phyloP scores from a whole-genome alignment of 2,797 vertebrate genomes.

The Aphelocoma californica region DNA sequence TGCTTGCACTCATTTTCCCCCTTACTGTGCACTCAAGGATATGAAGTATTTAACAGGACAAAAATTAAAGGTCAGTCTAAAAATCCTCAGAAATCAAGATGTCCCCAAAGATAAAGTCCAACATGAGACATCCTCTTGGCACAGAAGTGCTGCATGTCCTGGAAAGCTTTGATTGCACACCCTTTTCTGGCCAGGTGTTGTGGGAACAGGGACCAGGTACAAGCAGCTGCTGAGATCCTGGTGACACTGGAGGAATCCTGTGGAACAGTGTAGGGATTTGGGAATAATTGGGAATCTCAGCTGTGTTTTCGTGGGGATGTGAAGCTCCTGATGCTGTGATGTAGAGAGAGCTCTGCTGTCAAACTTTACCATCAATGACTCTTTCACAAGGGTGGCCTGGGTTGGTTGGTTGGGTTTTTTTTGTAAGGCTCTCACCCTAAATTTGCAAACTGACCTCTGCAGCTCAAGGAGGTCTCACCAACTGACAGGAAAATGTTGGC shows the following conservation, averaged over 20 bases:
- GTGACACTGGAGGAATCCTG: neutral
- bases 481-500: neutral
- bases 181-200: neutral
- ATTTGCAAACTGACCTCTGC: neutral
- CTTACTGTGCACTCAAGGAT: neutral
- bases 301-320: rapidly evolving
- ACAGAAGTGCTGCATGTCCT: neutral
- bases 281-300: neutral
- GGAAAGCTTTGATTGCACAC: neutral
- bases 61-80: conserved; percentile 14
- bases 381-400: neutral
- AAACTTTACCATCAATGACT: neutral
- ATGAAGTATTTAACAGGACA: neutral
- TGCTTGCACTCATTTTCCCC: neutral
- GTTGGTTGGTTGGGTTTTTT: neutral
- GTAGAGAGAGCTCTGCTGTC: neutral
- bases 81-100: conserved; percentile 5
- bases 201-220: neutral
- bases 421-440: neutral
- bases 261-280: rapidly evolving
- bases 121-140: neutral
- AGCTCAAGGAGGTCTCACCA: neutral
- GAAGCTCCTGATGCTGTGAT: neutral
- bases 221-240: neutral
- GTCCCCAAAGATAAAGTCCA: neutral